Conservation (phyloP, 2,797 vertebrate species). For the Peromyscus eremicus region DNA sequence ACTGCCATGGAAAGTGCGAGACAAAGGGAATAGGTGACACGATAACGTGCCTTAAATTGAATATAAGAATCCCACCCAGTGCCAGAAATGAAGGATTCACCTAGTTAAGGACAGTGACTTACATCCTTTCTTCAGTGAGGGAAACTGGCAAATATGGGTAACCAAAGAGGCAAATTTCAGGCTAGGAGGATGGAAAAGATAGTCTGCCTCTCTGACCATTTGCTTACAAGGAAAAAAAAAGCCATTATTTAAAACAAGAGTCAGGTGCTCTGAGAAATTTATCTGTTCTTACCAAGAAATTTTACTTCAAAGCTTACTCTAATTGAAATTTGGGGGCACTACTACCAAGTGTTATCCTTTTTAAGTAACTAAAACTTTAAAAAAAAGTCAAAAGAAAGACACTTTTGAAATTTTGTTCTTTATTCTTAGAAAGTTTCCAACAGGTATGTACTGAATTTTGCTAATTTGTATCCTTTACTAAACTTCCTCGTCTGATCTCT, state of each 20-base stretch:
- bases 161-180: background rate
- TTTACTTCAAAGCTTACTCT: background rate
- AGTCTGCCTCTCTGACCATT: background rate
- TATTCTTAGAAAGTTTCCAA: background rate
- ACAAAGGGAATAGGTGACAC: background rate
- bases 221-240: background rate
- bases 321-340: background rate
- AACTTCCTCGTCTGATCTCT: too few species aligned
- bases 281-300: background rate
- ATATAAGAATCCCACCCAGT: background rate
- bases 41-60: background rate
- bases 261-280: background rate
- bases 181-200: background rate
- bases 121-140: background rate
- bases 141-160: background rate
- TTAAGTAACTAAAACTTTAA: background rate
- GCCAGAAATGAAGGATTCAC: background rate
- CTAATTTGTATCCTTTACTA: background rate
- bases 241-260: background rate
- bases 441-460: background rate
- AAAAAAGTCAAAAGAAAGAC: background rate
- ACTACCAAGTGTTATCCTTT: background rate
- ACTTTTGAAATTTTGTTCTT: background rate
- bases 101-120: background rate
- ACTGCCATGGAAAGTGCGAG: background rate